Evolutionary conservation across 1,140 invertebrate species (phyloP).

Genomic region (Heterodera carotae): DNA sequence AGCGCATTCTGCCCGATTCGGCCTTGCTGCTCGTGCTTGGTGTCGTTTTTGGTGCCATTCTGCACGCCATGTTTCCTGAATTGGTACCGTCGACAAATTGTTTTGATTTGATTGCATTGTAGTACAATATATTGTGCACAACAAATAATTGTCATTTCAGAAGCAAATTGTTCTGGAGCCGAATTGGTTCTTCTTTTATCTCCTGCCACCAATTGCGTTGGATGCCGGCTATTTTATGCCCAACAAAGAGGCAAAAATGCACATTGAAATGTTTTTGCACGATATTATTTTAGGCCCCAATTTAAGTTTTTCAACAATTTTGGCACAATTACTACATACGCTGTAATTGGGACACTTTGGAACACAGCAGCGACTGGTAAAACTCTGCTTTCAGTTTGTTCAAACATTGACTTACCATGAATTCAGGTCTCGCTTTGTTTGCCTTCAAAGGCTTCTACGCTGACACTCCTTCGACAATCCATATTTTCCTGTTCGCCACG

Average conservation of each 20-base stretch:
- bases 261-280: background rate
- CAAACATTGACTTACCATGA: too few relatives aligned
- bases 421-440: conserved; percentile 41
- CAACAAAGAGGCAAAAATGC: conserved; percentile 73
- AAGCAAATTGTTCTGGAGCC: conserved; percentile 42
- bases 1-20: conserved; percentile 66
- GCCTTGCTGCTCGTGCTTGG: conserved; percentile 57
- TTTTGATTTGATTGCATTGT: conserved; percentile 45
- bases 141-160: conserved; percentile 13
- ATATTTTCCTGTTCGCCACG: conserved; percentile 85
- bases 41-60: conserved; percentile 53
- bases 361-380: conserved; percentile 46
- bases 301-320: conserved; percentile 86
- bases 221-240: conserved; percentile 98
- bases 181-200: conserved; percentile 55
- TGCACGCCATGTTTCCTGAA: conserved; percentile 50
- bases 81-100: too few relatives aligned
- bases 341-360: conserved; percentile 75
- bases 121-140: background rate
- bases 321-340: conserved; percentile 89
- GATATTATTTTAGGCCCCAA: too few relatives aligned
- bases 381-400: too few relatives aligned
- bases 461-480: conserved; percentile 33
- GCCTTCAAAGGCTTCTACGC: conserved; percentile 34
- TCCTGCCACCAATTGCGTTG: conserved; percentile 76